Base-by-base conservation (phyloP, 2,888 invertebrate species). In the Polia nebulosa region DNA sequence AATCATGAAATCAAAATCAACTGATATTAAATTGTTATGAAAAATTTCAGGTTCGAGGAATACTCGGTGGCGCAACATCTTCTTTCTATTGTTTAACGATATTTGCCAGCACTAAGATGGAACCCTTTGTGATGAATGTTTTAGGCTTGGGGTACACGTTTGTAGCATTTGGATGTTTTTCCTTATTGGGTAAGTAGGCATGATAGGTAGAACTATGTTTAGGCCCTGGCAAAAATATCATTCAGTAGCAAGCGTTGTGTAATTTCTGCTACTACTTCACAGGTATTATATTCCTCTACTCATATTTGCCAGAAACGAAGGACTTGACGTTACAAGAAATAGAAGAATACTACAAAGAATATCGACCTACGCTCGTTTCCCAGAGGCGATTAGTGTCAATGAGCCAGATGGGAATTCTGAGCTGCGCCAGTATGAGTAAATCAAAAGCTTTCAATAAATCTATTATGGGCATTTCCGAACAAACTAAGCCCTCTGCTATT, bases 251-350 rank as follows among this genome's bases (percentile, higher is more conserved):
- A 39, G 4, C 20, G 8, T 22, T 39, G 9, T 39, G 25, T 15
- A 25, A 61, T 41, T 25, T 41, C 9, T 44, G 8, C 5, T 17
- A 11, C 17, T 65, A 44, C 75, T 22, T 92, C 83, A 7, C 87
- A 94, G 96, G 96, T 44, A 89, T 95, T 2, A 68, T 96, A 29
- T 96, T 96, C 84, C 93, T 97, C 63, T 97, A 95, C 76, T 87
- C 94, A 55, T 96, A 89, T 70, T 87, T 97, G 20, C 97, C 97
- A 1, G 97, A 97, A 89, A 97, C 97, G 5, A 96, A 96, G 85
- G 96, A 95, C 15, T 94, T 96, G 79, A 95, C 96, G 0, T 91
- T 97, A 1, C 96, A 96, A 88, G 97, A 97, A 86, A 97, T 97
- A 55, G 97, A 97, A 88, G 97, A 97, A 80, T 96, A 96, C 79